phyloP scores from a whole-genome alignment of 2,797 vertebrate species.

The Typhlichthys eigenmanni region DNA sequence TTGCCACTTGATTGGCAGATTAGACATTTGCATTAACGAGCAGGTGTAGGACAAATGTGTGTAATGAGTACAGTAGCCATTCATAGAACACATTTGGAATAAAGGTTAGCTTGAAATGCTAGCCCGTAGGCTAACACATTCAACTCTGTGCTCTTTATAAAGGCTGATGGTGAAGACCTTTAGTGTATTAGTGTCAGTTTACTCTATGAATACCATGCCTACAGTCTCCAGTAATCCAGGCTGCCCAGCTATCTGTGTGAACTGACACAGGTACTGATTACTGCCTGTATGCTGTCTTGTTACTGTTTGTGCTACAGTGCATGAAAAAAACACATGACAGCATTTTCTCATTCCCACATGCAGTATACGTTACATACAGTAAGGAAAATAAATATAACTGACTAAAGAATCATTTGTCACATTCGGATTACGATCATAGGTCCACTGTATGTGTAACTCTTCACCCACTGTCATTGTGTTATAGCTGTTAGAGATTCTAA shows the following conservation, averaged over 20 bases:
- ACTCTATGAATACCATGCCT: slow-evolving; percentile 63
- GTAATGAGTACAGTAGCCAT: not conserved
- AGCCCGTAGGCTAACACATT: not conserved
- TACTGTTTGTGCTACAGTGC: slow-evolving; percentile 1
- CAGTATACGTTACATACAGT: no score
- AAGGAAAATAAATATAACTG: not conserved
- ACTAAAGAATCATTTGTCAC: not conserved
- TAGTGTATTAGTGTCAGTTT: slow-evolving; percentile 35
- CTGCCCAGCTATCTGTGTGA: slow-evolving; percentile 32
- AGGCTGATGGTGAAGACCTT: slow-evolving; percentile 31
- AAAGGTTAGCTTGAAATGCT: not conserved
- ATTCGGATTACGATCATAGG: no score
- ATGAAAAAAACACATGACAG: not conserved
- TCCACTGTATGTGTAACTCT: no score
- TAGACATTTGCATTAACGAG: no score
- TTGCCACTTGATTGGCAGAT: no score
- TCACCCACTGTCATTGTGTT: no score
- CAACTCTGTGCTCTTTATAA: not conserved
- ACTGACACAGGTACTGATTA: slow-evolving; percentile 56
- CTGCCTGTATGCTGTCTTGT: slow-evolving; percentile 27
- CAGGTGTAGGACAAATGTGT: no score
- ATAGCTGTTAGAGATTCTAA: no score
- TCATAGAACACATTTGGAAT: not conserved
- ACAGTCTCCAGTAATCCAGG: slow-evolving; percentile 28
- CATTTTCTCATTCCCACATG: not conserved